These are phyloP conservation scores for Dinocampus coccinellae DNA, from an alignment of 2,888 invertebrate genomes.

Conservation along the genomic window DNA sequence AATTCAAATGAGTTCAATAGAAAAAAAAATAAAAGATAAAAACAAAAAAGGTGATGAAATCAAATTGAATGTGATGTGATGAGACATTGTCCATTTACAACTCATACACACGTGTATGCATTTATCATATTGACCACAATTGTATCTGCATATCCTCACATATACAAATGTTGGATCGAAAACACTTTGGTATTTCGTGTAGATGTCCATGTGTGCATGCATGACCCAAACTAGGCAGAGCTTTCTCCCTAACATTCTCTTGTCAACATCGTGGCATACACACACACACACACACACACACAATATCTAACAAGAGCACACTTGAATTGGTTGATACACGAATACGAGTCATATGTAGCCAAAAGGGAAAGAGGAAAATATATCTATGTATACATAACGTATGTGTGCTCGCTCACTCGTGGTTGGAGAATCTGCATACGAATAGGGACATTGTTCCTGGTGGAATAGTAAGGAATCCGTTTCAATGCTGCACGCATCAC, in stretches of 20 bases:
- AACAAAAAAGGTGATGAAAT: no score
- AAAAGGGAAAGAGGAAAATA: not conserved
- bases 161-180: not conserved
- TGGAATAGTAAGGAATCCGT: constrained; percentile 34
- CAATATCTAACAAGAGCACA: constrained; percentile 4
- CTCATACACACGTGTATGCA: no score
- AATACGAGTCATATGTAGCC: not conserved
- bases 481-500: constrained; percentile 33
- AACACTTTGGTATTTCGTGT: not conserved
- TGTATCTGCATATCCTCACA: not conserved
- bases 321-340: not conserved
- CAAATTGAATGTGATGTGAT: no score
- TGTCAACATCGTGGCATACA: not conserved
- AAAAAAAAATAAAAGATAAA: no score
- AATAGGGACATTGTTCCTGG: constrained; percentile 35
- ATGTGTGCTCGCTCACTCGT: constrained; percentile 26
- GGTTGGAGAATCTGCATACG: constrained; percentile 35
- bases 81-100: no score
- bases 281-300: not conserved
- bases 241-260: constrained; percentile 1
- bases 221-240: not conserved
- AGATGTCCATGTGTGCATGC: not conserved
- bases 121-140: no score
- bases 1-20: no score
- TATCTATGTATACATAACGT: not conserved